Conservation (phyloP, 2,113 vertebrate genomes). For the Pimephales promelas region DNA sequence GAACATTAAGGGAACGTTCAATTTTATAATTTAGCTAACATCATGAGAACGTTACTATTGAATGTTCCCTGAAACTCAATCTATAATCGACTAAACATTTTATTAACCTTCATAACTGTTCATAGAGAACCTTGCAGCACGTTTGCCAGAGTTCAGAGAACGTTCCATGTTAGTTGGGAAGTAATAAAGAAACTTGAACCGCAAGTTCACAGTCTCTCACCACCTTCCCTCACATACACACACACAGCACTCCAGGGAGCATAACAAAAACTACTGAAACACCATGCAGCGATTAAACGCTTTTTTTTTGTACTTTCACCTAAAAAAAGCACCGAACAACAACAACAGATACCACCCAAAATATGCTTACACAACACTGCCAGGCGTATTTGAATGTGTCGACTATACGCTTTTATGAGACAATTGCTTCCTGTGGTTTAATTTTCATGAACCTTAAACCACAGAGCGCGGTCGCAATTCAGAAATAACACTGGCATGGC, state of each 20-base stretch:
- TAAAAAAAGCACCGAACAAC: background rate
- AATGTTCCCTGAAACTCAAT: too few relatives aligned
- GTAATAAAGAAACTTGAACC: background rate
- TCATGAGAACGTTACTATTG: too few relatives aligned
- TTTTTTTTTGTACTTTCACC: constrained; percentile 1
- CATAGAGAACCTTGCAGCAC: too few relatives aligned
- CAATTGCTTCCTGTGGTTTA: constrained; percentile 39
- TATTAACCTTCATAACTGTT: too few relatives aligned
- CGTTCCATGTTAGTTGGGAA: background rate
- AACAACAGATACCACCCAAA: constrained; percentile 31
- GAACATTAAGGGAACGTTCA: too few relatives aligned
- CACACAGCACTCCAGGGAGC: background rate
- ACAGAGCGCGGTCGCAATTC: constrained; percentile 60
- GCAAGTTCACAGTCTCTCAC: background rate
- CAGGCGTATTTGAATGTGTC: background rate
- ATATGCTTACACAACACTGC: background rate
- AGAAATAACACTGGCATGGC: constrained; percentile 64
- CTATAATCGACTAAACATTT: too few relatives aligned
- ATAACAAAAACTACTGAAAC: constrained; percentile 54
- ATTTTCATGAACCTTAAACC: constrained; percentile 56
- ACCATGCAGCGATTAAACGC: constrained; percentile 28
- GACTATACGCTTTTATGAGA: background rate
- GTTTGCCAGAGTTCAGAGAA: too few relatives aligned
- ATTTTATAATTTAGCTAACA: too few relatives aligned
- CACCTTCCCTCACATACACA: background rate